Evolutionary conservation across 2,113 vertebrate species (phyloP).

Genomic region (Dunckerocampus dactyliophorus): DNA sequence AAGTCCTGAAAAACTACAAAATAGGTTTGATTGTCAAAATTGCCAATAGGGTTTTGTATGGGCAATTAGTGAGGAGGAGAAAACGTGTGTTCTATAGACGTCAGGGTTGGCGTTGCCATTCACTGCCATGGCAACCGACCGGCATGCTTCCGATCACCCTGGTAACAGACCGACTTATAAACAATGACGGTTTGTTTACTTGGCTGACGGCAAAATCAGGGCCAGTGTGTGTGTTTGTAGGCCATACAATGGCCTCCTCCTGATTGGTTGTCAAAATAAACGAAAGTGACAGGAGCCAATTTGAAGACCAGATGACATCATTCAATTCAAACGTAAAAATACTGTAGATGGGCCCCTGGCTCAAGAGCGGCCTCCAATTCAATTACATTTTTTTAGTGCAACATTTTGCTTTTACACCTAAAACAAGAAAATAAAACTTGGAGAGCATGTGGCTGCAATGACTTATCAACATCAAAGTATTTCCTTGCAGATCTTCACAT

Average conservation of each 20-base stretch:
- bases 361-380: background rate
- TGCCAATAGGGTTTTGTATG: background rate
- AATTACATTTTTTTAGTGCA: background rate
- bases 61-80: background rate
- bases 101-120: constrained; percentile 1
- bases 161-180: constrained; percentile 22
- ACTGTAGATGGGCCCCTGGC: background rate
- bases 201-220: constrained; percentile 24
- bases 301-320: background rate
- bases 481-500: background rate
- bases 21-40: background rate
- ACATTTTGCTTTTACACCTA: background rate
- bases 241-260: constrained; percentile 1
- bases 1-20: too few species aligned
- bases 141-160: constrained; percentile 11
- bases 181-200: constrained; percentile 55
- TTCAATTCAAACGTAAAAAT: background rate
- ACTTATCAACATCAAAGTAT: background rate
- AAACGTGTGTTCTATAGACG: constrained; percentile 5
- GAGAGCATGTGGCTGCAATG: too few species aligned
- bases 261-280: background rate
- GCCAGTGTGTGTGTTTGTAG: constrained; percentile 13
- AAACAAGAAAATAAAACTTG: background rate
- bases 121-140: constrained; percentile 31
- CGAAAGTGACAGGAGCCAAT: background rate